Evolutionary conservation across 2,888 invertebrate genomes (phyloP), one percentile per base, ranked within the genome.

Genomic region (Dasysyrphus tricinctus): DNA sequence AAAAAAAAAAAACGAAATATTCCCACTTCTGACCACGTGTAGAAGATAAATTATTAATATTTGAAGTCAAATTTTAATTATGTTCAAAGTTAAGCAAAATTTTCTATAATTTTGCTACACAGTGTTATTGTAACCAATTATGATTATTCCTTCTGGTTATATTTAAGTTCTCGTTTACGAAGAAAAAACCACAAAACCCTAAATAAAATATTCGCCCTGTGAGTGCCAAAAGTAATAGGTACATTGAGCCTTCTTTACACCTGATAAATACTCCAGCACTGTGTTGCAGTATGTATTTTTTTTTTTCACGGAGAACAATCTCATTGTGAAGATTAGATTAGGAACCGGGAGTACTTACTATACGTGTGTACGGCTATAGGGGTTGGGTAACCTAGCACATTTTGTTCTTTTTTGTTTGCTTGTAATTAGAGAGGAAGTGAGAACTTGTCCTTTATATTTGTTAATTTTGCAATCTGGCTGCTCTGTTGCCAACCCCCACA

Each of bases 391-490:
- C 57, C 72, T 72, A 72, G 54, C 54, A 69, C 69, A 57, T 72
- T 72, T 37, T 56, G 56, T 44, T 34, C 14, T 63, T 49, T 49
- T n/a, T 19, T 69, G 77, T 73, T 70, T 79, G 74, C 72, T 32
- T 32, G 4, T 42, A 86, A 86, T 86, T 86, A 86, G 74, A 82
- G 86, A 86, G 86, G 86, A 86, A 86, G 82, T 86, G 81, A 82
- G 78, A 86, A 82, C 82, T 82, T 82, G 75, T 86, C 86, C 78
- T 86, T 78, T 78, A 54, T 51, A 65, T 80, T 78, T 81, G 76
- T 70, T 73, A 67, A 82, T 78, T 79, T 77, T 69, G 77, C 80
- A 78, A 83, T 73, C 69, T 39, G 73, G 16, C 19, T 37, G 19
- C 7, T 32, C 5, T 42, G 6, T 12, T 19, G 2, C 34, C 19